These are phyloP conservation scores for Calycopis cecrops DNA, from an alignment of 1,140 invertebrate genomes.

Conservation along the genomic window DNA sequence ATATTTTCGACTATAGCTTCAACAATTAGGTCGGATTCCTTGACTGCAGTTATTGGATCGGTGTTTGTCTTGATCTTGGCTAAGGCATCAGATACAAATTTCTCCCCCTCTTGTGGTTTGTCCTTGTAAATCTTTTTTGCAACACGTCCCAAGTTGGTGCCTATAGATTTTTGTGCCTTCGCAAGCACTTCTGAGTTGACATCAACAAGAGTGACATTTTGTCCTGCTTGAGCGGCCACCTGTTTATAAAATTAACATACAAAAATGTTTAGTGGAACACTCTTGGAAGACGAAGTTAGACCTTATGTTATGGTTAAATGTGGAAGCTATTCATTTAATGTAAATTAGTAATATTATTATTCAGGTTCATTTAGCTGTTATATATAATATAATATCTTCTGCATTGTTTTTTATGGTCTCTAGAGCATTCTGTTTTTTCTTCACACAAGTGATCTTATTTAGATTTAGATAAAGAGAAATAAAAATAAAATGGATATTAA, in stretches of 20 bases:
- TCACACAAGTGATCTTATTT: too few relatives aligned
- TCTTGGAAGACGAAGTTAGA: too few relatives aligned
- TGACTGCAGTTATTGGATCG: conserved; percentile 77
- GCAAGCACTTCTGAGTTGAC: conserved; percentile 81
- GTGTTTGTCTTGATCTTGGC: conserved; percentile 78
- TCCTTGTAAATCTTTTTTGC: conserved; percentile 88
- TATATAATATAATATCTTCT: too few relatives aligned
- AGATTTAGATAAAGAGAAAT: too few relatives aligned
- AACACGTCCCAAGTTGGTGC: conserved; percentile 82
- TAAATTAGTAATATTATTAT: too few relatives aligned
- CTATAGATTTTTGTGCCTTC: conserved; percentile 82
- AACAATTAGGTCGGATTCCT: conserved; percentile 85
- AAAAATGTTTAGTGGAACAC: too few relatives aligned
- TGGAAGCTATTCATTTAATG: too few relatives aligned
- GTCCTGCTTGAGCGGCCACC: conserved; percentile 87
- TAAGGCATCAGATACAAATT: conserved; percentile 80
- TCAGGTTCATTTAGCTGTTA: too few relatives aligned
- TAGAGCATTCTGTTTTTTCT: too few relatives aligned
- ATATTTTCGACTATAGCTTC: conserved; percentile 94
- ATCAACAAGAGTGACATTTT: conserved; percentile 87
- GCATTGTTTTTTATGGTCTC: too few relatives aligned
- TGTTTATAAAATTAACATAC: too few relatives aligned
- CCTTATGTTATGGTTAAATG: too few relatives aligned
- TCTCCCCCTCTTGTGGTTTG: conserved; percentile 77
- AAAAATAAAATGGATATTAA: neutral